Evolutionary conservation across 2,797 vertebrate species (phyloP), one percentile per base, ranked within the genome.

Genomic region (Catharus ustulatus): DNA sequence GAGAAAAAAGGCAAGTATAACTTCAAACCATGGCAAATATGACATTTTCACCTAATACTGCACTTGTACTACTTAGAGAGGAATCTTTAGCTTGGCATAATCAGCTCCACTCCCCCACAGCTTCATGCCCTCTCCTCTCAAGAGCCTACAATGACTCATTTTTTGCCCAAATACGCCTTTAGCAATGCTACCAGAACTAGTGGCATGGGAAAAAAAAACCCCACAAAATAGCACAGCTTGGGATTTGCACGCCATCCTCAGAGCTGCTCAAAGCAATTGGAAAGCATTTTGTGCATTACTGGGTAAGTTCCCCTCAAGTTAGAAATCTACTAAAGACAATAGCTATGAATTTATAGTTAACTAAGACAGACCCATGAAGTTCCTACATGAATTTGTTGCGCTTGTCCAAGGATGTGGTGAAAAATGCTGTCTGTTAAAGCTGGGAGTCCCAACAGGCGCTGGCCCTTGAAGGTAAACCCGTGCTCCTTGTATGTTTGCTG

Each of bases 391-490:
- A 94, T 99, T 99, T 98, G 99, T 99, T 96, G 99, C 98, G 96
- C 98, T 99, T 95, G 98, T 98, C 99, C 99, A 99, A 96, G 99
- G 99, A 96, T 99, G 99, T 95, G 99, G 99, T 94, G 99, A 99
- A 98, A 99, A 99, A 99, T 99, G 99, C 98, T 99, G 99, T 98
- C 99, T 99, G 98, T 98, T 99, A 98, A 99, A 99, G 84, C 98
- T 99, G 89, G 99, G 99, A 66, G 99, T 98, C 95, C 99, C 99
- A 93, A 99, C 98, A 74, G 98, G 96, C 90, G 98, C 98, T 90
- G 98, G 99, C 95, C 99, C 98, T 94, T 99, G 99, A 94, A 99
- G 98, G 97, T 98, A 99, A 98, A 99, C 99, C 73, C 98, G 98
- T 95, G 98, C 99, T 97, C 98, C 99, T 97, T 99, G 98, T 97